Evolutionary conservation across 2,797 vertebrate species (phyloP).

Genomic region (Furcifer pardalis): DNA sequence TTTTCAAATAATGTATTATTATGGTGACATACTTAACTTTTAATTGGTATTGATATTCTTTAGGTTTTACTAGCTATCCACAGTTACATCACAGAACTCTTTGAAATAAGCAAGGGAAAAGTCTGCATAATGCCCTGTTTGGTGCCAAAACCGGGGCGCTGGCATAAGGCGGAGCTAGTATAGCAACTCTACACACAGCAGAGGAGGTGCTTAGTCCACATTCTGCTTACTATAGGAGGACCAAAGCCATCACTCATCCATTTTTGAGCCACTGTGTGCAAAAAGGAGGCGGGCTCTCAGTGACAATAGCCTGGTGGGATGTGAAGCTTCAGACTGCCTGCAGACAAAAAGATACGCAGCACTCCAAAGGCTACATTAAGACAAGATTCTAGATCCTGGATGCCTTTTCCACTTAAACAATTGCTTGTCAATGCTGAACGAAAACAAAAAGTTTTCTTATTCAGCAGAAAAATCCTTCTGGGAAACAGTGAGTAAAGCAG

Average conservation of each 20-base stretch:
- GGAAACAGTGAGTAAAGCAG: not conserved
- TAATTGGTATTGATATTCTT: not conserved
- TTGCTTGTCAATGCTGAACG: not conserved
- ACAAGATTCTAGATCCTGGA: constrained; percentile 22
- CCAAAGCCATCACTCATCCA: constrained; percentile 4
- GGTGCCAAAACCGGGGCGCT: not conserved
- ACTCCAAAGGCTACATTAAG: no score
- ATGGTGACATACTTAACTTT: not conserved
- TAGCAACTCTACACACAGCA: not conserved
- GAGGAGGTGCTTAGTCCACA: constrained; percentile 2
- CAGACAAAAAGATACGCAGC: not conserved
- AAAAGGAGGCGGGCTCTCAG: constrained; percentile 11
- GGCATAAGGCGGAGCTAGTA: not conserved
- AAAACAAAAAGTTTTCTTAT: not conserved
- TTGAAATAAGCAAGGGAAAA: not conserved
- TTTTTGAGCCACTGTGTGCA: constrained; percentile 23
- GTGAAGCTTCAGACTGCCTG: constrained; percentile 13
- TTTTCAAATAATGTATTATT: not conserved
- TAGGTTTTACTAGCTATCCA: not conserved
- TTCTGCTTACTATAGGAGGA: constrained; percentile 5
- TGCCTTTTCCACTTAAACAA: not conserved
- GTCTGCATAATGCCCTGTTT: constrained; percentile 1
- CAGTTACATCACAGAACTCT: not conserved
- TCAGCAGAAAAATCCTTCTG: not conserved
- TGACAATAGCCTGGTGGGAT: constrained; percentile 25